Evolutionary conservation across 2,797 vertebrate genomes (phyloP).

Genomic region (Martes flavigula): DNA sequence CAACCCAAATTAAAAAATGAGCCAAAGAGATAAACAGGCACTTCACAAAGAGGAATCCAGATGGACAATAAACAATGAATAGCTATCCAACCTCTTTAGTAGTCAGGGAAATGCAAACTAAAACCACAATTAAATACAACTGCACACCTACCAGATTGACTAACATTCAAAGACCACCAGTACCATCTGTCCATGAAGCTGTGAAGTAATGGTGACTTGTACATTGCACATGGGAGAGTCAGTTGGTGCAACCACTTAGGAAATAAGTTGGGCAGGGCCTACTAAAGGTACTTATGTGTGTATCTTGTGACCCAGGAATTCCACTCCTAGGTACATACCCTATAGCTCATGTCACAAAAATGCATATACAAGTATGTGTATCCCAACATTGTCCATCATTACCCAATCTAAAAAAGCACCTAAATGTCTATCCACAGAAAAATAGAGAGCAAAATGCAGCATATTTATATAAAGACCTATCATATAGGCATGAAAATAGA

Average conservation of each 20-base stretch:
- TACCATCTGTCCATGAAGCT: not conserved
- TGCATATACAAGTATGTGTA: not conserved
- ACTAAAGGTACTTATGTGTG: not conserved
- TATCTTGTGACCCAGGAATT: not conserved
- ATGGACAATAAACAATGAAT: not conserved
- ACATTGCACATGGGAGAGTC: not conserved
- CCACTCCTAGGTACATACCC: not conserved
- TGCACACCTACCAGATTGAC: not conserved
- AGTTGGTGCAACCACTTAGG: not conserved
- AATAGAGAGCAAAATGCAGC: not conserved
- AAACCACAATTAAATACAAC: not conserved
- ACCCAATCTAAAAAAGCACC: not conserved
- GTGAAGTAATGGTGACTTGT: not conserved
- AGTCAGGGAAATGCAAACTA: not conserved
- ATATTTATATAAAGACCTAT: not conserved
- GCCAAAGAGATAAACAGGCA: not conserved
- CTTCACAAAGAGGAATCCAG: constrained; percentile 16
- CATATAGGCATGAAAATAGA: not conserved
- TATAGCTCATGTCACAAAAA: not conserved
- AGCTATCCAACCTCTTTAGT: not conserved
- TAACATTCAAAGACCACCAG: not conserved
- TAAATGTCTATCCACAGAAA: not conserved
- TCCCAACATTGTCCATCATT: not conserved
- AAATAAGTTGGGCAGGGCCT: not conserved
- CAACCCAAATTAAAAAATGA: not conserved